Evolutionary conservation across 2,113 vertebrate species (phyloP).

Genomic region (Malurus alboscapulatus): DNA sequence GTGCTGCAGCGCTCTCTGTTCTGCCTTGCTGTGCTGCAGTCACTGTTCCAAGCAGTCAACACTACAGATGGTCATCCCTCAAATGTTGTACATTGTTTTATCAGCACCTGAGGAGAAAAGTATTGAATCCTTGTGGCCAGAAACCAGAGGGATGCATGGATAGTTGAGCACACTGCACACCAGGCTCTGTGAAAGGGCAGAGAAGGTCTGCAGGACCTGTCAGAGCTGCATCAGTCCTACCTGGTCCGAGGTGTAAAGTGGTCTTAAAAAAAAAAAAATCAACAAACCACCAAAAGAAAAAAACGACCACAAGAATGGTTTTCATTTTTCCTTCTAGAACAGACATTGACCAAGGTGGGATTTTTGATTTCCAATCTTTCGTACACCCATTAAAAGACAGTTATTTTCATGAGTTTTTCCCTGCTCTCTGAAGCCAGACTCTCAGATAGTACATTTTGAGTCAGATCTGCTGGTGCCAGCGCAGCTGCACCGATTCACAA

Average conservation of each 20-base stretch:
- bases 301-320: not conserved
- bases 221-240: not conserved
- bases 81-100: not conserved
- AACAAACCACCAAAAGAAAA: not conserved
- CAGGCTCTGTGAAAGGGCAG: not conserved
- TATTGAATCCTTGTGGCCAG: not conserved
- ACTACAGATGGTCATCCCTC: not conserved
- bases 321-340: not conserved
- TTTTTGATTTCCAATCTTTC: not conserved
- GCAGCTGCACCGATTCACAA: constrained; percentile 11
- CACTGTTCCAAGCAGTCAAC: not conserved
- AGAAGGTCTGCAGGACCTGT: not conserved
- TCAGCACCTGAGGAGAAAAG: not conserved
- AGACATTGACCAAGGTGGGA: accelerated
- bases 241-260: not conserved
- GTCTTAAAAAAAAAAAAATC: not conserved
- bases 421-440: not conserved
- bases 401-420: not conserved
- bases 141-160: not conserved
- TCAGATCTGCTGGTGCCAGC: not conserved
- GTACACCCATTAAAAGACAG: not conserved
- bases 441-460: not conserved
- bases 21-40: not conserved
- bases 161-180: not conserved
- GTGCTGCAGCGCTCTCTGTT: not conserved